phyloP scores from a whole-genome alignment of 2,113 vertebrate species.

The Stomatorhinus ivindoensis region DNA sequence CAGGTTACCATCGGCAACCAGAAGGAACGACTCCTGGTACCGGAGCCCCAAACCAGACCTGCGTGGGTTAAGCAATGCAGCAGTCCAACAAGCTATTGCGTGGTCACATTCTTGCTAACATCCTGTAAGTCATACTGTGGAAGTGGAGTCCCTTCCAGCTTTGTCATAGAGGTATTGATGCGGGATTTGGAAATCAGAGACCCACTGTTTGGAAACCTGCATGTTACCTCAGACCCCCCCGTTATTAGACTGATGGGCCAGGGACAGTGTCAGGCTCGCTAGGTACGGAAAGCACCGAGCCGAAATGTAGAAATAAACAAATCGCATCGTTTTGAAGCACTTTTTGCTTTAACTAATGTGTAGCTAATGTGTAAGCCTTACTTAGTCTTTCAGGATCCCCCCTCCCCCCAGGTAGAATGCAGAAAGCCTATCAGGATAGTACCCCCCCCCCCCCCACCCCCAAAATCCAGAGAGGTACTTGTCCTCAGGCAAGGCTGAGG shows the following conservation, averaged over 20 bases:
- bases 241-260: not conserved
- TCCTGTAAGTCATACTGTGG: not conserved
- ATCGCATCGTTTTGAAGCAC: constrained; percentile 23
- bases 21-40: not conserved
- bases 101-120: not conserved
- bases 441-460: not conserved
- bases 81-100: not conserved
- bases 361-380: constrained; percentile 65
- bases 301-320: not conserved
- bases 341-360: constrained; percentile 51
- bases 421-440: constrained; percentile 25
- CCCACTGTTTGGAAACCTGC: not conserved
- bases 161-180: not conserved
- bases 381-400: constrained; percentile 37
- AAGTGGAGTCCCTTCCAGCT: not conserved
- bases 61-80: not conserved
- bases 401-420: constrained; percentile 49
- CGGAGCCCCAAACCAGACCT: not conserved
- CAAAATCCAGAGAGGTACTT: not conserved
- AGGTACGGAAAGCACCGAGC: not conserved
- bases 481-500: constrained; percentile 15
- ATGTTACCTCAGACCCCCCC: not conserved
- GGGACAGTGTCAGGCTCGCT: not conserved
- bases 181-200: not conserved
- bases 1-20: not conserved